These are phyloP conservation scores for Neopipo cinnamomea DNA, from an alignment of 2,113 vertebrate species.

Conservation along the genomic window DNA sequence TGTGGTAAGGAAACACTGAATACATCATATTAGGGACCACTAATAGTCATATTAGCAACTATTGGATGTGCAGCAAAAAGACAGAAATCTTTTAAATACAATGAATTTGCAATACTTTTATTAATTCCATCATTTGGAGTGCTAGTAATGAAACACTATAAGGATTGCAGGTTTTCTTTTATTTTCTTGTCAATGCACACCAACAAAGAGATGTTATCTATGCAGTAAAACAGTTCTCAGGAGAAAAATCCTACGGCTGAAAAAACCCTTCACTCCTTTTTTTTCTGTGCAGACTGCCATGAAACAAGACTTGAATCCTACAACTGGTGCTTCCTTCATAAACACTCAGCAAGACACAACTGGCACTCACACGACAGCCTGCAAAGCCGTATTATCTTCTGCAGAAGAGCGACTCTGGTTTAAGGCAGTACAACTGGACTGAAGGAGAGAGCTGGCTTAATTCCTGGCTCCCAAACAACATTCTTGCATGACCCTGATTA, in stretches of 20 bases:
- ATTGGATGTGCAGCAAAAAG: background rate
- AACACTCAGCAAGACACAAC: slow-evolving; percentile 33
- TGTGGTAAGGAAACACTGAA: background rate
- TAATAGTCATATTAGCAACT: background rate
- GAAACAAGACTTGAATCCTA: slow-evolving; percentile 17
- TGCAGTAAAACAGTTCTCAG: background rate
- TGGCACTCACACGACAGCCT: background rate
- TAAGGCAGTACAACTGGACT: slow-evolving; percentile 2
- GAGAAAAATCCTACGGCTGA: background rate
- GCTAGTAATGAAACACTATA: background rate
- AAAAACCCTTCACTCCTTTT: background rate
- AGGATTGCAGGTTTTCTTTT: background rate
- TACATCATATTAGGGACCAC: background rate
- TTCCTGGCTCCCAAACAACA: slow-evolving; percentile 25
- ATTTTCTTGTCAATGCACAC: background rate
- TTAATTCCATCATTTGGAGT: background rate
- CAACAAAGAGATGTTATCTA: background rate
- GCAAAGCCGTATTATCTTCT: slow-evolving; percentile 8
- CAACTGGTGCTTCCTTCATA: slow-evolving; percentile 19
- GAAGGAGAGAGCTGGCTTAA: background rate
- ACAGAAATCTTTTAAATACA: background rate
- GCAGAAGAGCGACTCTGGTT: background rate
- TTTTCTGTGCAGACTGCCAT: background rate
- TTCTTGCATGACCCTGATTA: slow-evolving; percentile 44
- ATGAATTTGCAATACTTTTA: background rate